Conservation (phyloP, 2,113 vertebrate species). For the Laticauda laticaudata region DNA sequence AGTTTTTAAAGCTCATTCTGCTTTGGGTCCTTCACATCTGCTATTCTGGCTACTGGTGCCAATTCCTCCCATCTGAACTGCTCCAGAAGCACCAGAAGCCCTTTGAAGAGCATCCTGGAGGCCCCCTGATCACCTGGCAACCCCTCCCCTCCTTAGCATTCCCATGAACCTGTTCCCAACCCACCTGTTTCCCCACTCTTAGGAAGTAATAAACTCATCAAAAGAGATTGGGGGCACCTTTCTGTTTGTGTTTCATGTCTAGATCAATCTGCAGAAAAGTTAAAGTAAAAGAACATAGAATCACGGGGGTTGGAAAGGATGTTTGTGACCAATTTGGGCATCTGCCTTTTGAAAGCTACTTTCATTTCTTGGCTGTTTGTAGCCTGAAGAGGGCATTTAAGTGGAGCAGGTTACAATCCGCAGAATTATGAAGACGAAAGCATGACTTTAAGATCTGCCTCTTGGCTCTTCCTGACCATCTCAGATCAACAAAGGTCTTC, state of each 20-base stretch:
- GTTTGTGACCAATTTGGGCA: not conserved
- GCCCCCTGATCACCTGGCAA: accelerated
- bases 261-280: not conserved
- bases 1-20: not conserved
- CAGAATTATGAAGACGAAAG: not conserved
- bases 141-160: not conserved
- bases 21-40: not conserved
- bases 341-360: not conserved
- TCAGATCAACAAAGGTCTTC: not conserved
- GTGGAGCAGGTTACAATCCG: not conserved
- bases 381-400: not conserved
- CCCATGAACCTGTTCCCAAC: not conserved
- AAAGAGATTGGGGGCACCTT: not conserved
- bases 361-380: not conserved
- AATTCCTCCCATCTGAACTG: not conserved
- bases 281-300: not conserved
- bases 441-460: not conserved
- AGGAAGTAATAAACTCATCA: not conserved
- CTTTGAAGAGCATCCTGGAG: not conserved
- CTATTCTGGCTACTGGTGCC: too few species aligned
- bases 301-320: too few species aligned
- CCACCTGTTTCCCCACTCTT: too few species aligned
- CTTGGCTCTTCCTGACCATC: not conserved
- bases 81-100: not conserved
- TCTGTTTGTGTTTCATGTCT: not conserved